Conservation (phyloP, 2,113 vertebrate genomes). For the Microtus pennsylvanicus region DNA sequence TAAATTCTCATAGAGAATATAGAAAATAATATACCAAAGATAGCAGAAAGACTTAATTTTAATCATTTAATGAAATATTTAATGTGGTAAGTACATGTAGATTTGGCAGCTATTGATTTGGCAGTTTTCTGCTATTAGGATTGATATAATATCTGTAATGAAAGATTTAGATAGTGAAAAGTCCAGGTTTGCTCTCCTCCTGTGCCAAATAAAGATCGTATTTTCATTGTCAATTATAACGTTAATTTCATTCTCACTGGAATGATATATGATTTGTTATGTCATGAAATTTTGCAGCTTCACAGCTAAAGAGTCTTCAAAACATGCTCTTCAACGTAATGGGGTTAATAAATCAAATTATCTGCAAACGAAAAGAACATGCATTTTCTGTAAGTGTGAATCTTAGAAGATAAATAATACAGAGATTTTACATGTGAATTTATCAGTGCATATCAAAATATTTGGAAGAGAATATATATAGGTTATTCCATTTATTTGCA, state of each 20-base stretch:
- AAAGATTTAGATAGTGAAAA: slow-evolving; percentile 52
- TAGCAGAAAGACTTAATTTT: slow-evolving; percentile 18
- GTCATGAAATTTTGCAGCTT: slow-evolving; percentile 43
- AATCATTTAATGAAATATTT: slow-evolving; percentile 43
- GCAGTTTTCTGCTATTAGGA: slow-evolving; percentile 29
- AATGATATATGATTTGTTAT: slow-evolving; percentile 31
- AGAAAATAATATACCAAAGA: slow-evolving; percentile 39
- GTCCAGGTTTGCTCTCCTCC: background rate
- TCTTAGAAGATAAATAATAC: background rate
- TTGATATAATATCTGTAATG: slow-evolving; percentile 34
- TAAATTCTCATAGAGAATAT: slow-evolving; percentile 38
- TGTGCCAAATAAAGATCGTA: background rate
- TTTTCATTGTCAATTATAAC: slow-evolving; percentile 56
- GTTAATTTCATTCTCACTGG: slow-evolving; percentile 55
- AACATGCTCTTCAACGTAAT: slow-evolving; percentile 47
- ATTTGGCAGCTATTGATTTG: slow-evolving; percentile 47
- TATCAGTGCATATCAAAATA: background rate
- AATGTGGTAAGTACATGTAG: background rate
- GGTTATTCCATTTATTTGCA: background rate
- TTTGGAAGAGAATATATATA: background rate
- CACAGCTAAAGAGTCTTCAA: slow-evolving; percentile 39
- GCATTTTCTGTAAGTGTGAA: slow-evolving; percentile 20
- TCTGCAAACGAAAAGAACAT: slow-evolving; percentile 2
- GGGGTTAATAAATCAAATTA: slow-evolving; percentile 45
- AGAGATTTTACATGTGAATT: background rate